Conservation (phyloP, 1,140 invertebrate genomes). For the Heliothis subflexa region DNA sequence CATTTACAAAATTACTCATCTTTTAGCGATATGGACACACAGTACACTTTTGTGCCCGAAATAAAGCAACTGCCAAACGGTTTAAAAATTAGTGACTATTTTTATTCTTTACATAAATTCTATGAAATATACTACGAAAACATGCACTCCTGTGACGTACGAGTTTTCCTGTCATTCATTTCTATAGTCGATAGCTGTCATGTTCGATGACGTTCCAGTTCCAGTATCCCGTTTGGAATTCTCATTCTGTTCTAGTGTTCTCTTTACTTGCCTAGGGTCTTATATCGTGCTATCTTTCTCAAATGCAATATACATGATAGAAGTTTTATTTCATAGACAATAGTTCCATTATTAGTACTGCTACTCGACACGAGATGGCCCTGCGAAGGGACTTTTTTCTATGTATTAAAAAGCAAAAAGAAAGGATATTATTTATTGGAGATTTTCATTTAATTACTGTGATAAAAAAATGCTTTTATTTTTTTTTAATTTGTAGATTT, state of each 20-base stretch:
- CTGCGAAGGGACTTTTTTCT: too few species aligned
- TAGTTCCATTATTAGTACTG: not conserved
- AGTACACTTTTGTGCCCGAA: conserved; percentile 12
- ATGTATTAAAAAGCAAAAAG: not conserved
- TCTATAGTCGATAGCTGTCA: not conserved
- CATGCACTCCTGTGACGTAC: conserved; percentile 29
- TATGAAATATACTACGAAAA: not conserved
- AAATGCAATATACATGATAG: too few species aligned
- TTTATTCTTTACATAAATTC: conserved; percentile 23
- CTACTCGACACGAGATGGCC: conserved; percentile 4
- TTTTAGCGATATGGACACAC: conserved; percentile 5
- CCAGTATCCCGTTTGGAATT: not conserved
- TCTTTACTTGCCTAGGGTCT: too few species aligned
- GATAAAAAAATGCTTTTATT: too few species aligned
- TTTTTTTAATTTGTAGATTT: too few species aligned
- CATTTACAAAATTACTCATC: conserved; percentile 24
- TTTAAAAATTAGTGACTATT: conserved; percentile 22
- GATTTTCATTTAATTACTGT: too few species aligned
- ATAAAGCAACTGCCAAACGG: not conserved
- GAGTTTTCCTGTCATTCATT: not conserved
- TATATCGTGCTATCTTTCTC: too few species aligned
- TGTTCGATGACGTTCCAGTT: not conserved
- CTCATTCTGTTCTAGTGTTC: too few species aligned
- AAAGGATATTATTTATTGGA: not conserved
- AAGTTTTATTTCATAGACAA: too few species aligned